phyloP scores from a whole-genome alignment of 2,888 invertebrate genomes.

The Heteromurus nitidus region DNA sequence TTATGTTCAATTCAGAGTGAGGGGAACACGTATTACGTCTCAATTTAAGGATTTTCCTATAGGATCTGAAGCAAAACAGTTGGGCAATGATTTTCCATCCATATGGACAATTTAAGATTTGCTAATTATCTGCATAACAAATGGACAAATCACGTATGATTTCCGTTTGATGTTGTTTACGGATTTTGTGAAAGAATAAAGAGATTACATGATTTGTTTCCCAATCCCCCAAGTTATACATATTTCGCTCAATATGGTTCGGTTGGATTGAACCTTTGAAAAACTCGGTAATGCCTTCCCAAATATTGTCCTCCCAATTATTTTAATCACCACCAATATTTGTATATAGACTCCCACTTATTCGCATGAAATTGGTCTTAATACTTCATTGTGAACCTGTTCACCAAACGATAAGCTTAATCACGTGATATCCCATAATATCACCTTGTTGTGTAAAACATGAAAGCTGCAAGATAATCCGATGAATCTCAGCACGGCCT shows the following conservation, averaged over 20 bases:
- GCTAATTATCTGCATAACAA: slow-evolving; percentile 2
- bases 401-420: slow-evolving; percentile 11
- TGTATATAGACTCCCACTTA: too few relatives aligned
- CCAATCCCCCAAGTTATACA: not conserved
- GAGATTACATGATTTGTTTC: slow-evolving; percentile 6
- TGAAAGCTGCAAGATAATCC: slow-evolving; percentile 26
- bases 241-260: too few relatives aligned
- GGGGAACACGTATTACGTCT: slow-evolving; percentile 1
- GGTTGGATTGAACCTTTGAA: too few relatives aligned
- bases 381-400: not conserved
- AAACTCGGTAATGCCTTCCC: too few relatives aligned
- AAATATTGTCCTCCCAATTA: not conserved
- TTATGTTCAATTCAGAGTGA: not conserved
- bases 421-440: slow-evolving; percentile 35
- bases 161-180: not conserved
- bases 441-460: slow-evolving; percentile 3
- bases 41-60: slow-evolving; percentile 20
- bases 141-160: not conserved
- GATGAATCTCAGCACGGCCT: slow-evolving; percentile 18
- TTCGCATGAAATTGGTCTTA: not conserved
- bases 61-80: not conserved
- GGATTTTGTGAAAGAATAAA: not conserved
- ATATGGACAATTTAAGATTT: slow-evolving; percentile 16
- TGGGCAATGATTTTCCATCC: not conserved
- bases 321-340: slow-evolving; percentile 10